A percentile compares a stretch with the other conserved stretches of the same genome.
Evolutionary conservation across 2,113 vertebrate species (phyloP).

Genomic region (Pyrgilauda ruficollis): DNA sequence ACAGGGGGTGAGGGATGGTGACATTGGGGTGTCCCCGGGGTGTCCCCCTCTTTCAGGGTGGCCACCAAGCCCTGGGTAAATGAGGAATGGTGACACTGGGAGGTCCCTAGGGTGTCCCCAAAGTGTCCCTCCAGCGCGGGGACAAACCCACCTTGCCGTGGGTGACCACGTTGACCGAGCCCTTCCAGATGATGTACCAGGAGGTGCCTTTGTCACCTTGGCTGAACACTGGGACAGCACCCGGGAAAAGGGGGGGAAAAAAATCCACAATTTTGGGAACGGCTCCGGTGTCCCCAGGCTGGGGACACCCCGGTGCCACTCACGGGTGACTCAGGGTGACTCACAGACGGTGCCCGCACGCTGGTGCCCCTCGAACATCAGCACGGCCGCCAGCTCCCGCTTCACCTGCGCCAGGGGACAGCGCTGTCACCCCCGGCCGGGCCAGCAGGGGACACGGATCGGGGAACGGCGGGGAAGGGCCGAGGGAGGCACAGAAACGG

Average conservation of each 20-base stretch:
- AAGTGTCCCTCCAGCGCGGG: background rate
- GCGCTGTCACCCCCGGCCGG: background rate
- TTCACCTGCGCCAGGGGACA: slow-evolving; percentile 78
- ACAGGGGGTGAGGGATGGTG: background rate
- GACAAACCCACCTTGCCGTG: slow-evolving; percentile 84
- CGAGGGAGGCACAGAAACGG: fast-evolving
- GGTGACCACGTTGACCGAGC: slow-evolving; percentile 95
- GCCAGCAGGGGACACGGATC: background rate
- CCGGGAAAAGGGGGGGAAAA: background rate
- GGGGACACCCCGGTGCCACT: background rate
- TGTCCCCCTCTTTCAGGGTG: background rate
- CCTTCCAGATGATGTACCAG: slow-evolving; percentile 98
- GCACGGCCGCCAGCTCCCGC: slow-evolving; percentile 87
- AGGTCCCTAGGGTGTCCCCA: no score
- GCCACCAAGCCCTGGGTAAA: background rate
- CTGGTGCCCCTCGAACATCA: slow-evolving; percentile 90
- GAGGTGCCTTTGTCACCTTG: slow-evolving; percentile 96
- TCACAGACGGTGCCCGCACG: slow-evolving; percentile 92
- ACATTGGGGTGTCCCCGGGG: fast-evolving
- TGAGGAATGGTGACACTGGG: background rate
- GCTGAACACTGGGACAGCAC: slow-evolving; percentile 84
- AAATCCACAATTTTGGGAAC: fast-evolving
- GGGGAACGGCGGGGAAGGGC: no score
- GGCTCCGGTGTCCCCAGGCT: background rate
- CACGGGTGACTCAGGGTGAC: slow-evolving; percentile 20